A percentile compares a stretch with the other conserved stretches of the same genome.
Evolutionary conservation across 2,888 invertebrate genomes (phyloP).

Genomic region (Pyrrhia umbra): DNA sequence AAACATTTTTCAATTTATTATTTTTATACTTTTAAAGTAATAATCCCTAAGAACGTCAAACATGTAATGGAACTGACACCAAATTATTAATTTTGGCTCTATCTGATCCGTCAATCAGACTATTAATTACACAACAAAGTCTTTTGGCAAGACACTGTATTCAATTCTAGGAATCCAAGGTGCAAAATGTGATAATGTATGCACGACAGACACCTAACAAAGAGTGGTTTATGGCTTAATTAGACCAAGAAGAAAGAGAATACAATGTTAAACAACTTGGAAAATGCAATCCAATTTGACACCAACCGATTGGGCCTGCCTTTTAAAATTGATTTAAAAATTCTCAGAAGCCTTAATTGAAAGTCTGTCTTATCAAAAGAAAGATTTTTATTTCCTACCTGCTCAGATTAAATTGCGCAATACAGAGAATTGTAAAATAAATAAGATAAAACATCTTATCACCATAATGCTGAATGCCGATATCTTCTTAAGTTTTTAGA

Average conservation of each 20-base stretch:
- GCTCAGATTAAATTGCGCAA: neutral
- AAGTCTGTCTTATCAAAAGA: too few species aligned
- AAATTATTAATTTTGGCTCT: conserved; percentile 16
- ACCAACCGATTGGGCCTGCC: neutral
- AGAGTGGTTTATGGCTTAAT: conserved; percentile 1
- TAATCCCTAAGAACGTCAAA: neutral
- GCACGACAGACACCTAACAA: neutral
- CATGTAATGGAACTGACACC: neutral
- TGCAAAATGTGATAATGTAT: conserved; percentile 9
- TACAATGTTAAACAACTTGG: neutral
- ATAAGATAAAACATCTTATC: conserved; percentile 40
- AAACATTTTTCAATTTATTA: too few species aligned
- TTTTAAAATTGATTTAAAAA: neutral
- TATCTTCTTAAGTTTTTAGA: conserved; percentile 20
- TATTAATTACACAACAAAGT: conserved; percentile 9
- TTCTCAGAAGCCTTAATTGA: neutral
- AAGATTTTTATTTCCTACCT: too few species aligned
- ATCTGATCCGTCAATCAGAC: conserved; percentile 20
- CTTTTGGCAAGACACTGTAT: conserved; percentile 20
- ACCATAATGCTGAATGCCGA: conserved; percentile 3
- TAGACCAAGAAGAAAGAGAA: neutral
- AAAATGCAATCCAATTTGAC: neutral
- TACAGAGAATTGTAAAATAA: neutral
- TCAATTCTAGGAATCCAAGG: conserved; percentile 26
- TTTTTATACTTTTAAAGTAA: neutral